Evolutionary conservation across 2,113 vertebrate genomes (phyloP), one percentile per base, ranked within the genome.

Genomic region (Triplophysa dalaica): DNA sequence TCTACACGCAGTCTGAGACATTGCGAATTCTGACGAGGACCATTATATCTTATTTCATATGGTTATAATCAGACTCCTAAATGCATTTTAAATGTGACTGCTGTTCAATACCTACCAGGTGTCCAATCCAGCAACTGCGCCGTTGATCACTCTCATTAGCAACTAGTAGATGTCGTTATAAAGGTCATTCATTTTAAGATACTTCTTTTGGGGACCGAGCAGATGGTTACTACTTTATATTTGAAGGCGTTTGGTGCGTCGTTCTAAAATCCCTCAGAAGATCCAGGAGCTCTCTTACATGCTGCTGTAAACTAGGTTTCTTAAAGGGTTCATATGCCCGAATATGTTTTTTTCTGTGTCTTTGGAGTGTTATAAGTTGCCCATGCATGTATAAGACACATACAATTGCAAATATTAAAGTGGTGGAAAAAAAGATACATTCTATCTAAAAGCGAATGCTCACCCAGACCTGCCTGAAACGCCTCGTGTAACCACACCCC

Each of bases 21-120:
- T 63, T 14, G 75, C 77, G 83, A 87, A 86, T 88, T 89, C 82
- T 83, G 54, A 78, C 65, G 54, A 2, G 19, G 75, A 65, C 76
- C 29, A 89, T 87, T 87, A 87, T 80, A 63, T 73, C 54, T 76
- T 54, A 62, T 79, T 85, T 85, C 72, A 78, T 83, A 81, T 66
- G 65, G 75, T 63, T 54, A 64, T 77, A 81, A 83, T 85, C 77
- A 79, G 66, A 77, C 66, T 67, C 61, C 80, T 84, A 84, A 88
- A 89, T 86, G 82, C 76, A 80, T 86, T 76, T 81, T 80, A 86
- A 87, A 84, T 81, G 85, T 75, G 78, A 83, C 76, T 74, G 83
- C 78, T 85, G 66, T 83, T 87, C 82, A 70, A 84, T 82, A 87
- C 56, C 73, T 84, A 75, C 87, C 90, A 91, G 90, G 84, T 91